Conservation (phyloP, 2,113 vertebrate species). For the Progne subis region DNA sequence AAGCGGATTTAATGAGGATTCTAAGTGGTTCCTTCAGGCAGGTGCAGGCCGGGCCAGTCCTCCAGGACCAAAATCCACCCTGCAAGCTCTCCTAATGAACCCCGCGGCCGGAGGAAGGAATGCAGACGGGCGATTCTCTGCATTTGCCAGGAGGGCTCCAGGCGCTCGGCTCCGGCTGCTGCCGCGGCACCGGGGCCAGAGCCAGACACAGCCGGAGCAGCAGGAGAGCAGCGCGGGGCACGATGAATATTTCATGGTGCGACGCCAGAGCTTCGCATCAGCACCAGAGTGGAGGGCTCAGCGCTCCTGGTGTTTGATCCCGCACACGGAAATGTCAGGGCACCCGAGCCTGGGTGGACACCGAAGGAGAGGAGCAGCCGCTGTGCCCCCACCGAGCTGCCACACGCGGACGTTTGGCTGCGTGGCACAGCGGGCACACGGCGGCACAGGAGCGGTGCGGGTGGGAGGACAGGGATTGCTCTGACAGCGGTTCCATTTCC, state of each 20-base stretch:
- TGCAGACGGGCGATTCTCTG: accelerated
- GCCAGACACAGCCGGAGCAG: background rate
- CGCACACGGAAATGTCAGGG: background rate
- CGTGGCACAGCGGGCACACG: accelerated
- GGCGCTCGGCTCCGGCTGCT: background rate
- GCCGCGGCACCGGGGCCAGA: background rate
- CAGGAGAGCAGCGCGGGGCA: background rate
- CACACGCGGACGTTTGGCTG: accelerated
- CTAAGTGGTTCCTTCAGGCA: background rate
- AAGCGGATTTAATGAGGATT: background rate
- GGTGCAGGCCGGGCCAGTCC: background rate
- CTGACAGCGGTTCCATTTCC: background rate
- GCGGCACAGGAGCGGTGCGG: accelerated
- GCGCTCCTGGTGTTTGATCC: background rate
- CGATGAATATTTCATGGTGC: constrained; percentile 25
- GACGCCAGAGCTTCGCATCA: background rate
- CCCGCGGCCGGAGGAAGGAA: background rate
- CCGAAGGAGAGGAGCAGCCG: background rate
- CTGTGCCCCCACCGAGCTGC: background rate
- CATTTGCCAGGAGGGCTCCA: accelerated
- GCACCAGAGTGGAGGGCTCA: background rate
- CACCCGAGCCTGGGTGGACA: background rate
- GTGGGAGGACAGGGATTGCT: background rate
- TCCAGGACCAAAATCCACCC: background rate
- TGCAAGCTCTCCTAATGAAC: background rate